Evolutionary conservation across 2,888 invertebrate genomes (phyloP), one percentile per base, ranked within the genome.

Genomic region (Eupithecia insigniata): DNA sequence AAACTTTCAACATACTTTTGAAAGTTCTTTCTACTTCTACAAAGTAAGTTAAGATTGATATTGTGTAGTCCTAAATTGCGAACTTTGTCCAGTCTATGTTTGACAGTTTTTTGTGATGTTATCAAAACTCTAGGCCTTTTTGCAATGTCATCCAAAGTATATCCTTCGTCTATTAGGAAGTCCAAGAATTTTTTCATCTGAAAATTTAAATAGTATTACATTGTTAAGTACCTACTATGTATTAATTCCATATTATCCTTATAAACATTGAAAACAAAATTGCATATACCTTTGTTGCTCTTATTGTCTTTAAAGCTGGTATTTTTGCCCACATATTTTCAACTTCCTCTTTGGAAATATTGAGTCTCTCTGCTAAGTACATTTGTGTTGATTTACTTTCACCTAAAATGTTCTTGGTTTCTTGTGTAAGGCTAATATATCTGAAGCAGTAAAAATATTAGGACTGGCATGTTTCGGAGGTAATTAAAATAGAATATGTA

Each of bases 141-240:
- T 22, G 93, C 94, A 71, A 96, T 93, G 70, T 96, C 95, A 77
- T 92, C 88, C 7, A 91, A 90, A 7, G 87, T 80, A 83, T 95
- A 96, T 1, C 95, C 94, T 81, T 95, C 95, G 67, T 89, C 83
- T 10, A 95, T 85, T 28, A 96, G 85, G 82, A 94, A 96, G 82
- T 96, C 96, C 51, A 96, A 80, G 74, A 95, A 95, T 73, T 93
- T 90, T 85, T 96, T 95, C 7, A 95, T 92, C 95, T 95, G 82
- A 62, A 89, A 84, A 51, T 62, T 5, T 34, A 34, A 10, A n/a
- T 28, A 30, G 28, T 51, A 22, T 51, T 51, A 51, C 4, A 26
- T 51, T 51, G n/a, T 22, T 51, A n/a, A n/a, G n/a, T n/a, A n/a
- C n/a, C n/a, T n/a, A 51, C n/a, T 22, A n/a, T 8, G n/a, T 51